Percentiles rank a stretch among this genome's conserved stretches.
Evolutionary conservation across 2,888 invertebrate genomes (phyloP).

Genomic region (Tiliacea citrago): DNA sequence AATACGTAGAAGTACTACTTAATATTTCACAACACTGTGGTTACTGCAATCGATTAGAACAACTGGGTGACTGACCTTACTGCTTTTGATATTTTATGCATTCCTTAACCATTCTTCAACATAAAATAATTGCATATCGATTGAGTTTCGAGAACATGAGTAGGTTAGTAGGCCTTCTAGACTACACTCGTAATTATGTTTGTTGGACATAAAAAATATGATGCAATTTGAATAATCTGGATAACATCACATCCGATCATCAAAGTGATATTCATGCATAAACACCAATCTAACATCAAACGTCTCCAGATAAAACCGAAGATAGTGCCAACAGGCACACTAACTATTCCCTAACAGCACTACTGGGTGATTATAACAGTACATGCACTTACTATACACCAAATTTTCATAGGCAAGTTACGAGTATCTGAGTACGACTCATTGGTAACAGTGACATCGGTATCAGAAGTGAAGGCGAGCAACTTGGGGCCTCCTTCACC

Average conservation of each 20-base stretch:
- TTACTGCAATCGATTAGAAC: slow-evolving; percentile 41
- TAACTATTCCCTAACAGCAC: slow-evolving; percentile 4
- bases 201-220: neutral
- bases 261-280: neutral
- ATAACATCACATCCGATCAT: neutral
- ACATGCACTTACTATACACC: slow-evolving; percentile 13
- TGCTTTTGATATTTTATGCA: slow-evolving; percentile 52
- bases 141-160: slow-evolving; percentile 33
- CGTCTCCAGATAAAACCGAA: neutral
- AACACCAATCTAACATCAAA: slow-evolving; percentile 7
- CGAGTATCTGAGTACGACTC: slow-evolving; percentile 52
- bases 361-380: neutral
- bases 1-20: slow-evolving; percentile 6
- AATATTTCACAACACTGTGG: slow-evolving; percentile 9
- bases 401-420: slow-evolving; percentile 52
- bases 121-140: slow-evolving; percentile 43
- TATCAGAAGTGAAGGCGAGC: slow-evolving; percentile 86
- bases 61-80: slow-evolving; percentile 53
- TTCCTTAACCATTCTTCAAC: slow-evolving; percentile 14
- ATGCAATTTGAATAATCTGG: neutral
- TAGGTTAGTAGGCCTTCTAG: slow-evolving; percentile 15
- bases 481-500: slow-evolving; percentile 78
- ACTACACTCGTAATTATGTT: slow-evolving; percentile 2
- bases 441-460: slow-evolving; percentile 79
- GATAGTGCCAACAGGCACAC: neutral